Percentiles rank a stretch among this genome's conserved stretches.
These are phyloP conservation scores for Portevinia maculata DNA, from an alignment of 2,888 invertebrate genomes.

Conservation along the genomic window DNA sequence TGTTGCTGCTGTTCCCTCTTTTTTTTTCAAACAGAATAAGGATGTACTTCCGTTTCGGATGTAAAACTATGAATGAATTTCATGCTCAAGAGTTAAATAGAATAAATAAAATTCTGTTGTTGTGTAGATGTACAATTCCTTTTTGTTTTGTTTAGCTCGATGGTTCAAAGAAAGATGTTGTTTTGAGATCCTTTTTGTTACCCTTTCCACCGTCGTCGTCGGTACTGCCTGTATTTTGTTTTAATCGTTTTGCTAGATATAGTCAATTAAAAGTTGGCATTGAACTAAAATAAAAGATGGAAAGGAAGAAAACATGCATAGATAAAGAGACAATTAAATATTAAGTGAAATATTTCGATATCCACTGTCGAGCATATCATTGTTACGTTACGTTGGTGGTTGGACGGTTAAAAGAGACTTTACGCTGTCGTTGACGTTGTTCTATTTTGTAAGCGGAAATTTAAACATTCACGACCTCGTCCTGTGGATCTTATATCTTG, in stretches of 20 bases:
- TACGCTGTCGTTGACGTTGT: background rate
- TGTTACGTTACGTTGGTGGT: slow-evolving; percentile 41
- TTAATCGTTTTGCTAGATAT: slow-evolving; percentile 38
- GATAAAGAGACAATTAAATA: slow-evolving; percentile 23
- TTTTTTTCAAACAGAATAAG: slow-evolving; percentile 49
- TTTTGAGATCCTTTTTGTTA: slow-evolving; percentile 28
- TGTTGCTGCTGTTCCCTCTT: background rate
- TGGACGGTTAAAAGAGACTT: background rate
- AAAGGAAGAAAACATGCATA: slow-evolving; percentile 43
- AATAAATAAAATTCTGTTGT: slow-evolving; percentile 42
- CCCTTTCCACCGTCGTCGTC: background rate
- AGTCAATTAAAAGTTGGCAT: slow-evolving; percentile 60
- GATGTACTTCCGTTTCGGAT: slow-evolving; percentile 66
- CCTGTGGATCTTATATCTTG: too few species aligned
- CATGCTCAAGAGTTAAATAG: slow-evolving; percentile 61
- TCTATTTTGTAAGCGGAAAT: slow-evolving; percentile 9
- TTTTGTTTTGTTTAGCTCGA: background rate
- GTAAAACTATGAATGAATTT: slow-evolving; percentile 67
- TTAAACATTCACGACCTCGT: too few species aligned
- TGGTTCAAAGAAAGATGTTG: slow-evolving; percentile 18
- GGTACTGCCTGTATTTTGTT: slow-evolving; percentile 19
- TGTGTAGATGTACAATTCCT: slow-evolving; percentile 23
- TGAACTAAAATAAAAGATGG: slow-evolving; percentile 58
- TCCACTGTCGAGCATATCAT: slow-evolving; percentile 65
- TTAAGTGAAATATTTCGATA: slow-evolving; percentile 24